Base-by-base conservation (phyloP, 2,113 vertebrate genomes). In the Oxygymnocypris stewartii region DNA sequence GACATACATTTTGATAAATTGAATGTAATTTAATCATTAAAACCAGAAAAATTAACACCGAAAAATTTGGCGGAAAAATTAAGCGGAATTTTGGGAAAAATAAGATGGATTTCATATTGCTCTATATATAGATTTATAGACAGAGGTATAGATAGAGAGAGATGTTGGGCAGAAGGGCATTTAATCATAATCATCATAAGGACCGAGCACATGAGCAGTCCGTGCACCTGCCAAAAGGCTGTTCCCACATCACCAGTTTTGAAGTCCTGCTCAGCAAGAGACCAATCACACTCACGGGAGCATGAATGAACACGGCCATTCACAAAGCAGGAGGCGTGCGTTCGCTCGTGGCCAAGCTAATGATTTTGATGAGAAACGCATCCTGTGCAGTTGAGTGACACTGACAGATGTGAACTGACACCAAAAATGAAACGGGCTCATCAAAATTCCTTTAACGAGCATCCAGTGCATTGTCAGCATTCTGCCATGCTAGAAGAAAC, bases 361-460 rank as follows among this genome's bases (percentile, higher is more conserved):
- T 71, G 81, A 82, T 61, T 85, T 59, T 76, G 37, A 76, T 0
- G 12, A 63, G 35, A 63, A 28, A 40, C 18, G 20, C 42, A 59
- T 63, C 79, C 42, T 69, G 80, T 74, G 67, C 18, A 74, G 49
- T 23, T 85, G 91, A 89, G 85, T 89, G 90, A 88, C 80, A 86
- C 88, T 2, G 14, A 90, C 78, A 86, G 90, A 89, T 91, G 92
- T 87, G 87, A 90, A 90, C 90, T 88, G 91, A 91, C 89, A 90
- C 88, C 91, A 90, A 91, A 92, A 92, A 92, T 31, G 75, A 78
- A 89, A 92, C 90, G 92, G 92, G 92, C 94, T 91, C 85, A 93
- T 92, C 92, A 91, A 92, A 88, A 94, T 93, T 91, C 90, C 89
- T 61, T 61, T 90, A 89, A 89, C 88, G 63, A 87, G 89, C 44